These are phyloP conservation scores for Isurus oxyrinchus DNA, from an alignment of 2,113 vertebrate species.

Conservation along the genomic window DNA sequence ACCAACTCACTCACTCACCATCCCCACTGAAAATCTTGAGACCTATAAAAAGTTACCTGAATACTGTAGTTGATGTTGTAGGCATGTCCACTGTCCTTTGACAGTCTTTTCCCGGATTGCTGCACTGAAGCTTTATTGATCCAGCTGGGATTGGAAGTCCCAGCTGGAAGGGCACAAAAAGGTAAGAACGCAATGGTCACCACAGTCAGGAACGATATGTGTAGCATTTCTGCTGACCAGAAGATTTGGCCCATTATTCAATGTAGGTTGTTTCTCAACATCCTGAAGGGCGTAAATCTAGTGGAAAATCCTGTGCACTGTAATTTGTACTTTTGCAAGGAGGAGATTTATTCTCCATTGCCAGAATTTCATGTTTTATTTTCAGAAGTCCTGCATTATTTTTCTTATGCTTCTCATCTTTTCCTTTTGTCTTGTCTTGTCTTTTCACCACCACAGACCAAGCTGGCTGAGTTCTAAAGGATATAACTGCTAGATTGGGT, in stretches of 20 bases:
- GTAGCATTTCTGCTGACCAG: neutral
- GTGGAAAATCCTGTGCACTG: neutral
- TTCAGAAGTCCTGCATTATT: neutral
- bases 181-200: neutral
- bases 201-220: neutral
- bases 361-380: neutral
- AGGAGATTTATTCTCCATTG: neutral
- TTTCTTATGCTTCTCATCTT: neutral
- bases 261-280: neutral
- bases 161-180: neutral
- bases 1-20: neutral
- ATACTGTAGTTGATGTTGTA: neutral
- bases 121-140: neutral
- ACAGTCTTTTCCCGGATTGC: neutral
- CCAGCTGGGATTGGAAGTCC: neutral
- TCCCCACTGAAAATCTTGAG: neutral
- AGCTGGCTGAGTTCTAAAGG: too few species aligned
- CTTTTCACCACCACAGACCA: neutral
- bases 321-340: neutral
- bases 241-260: neutral
- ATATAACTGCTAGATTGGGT: too few species aligned
- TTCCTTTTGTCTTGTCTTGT: neutral
- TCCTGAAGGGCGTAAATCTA: neutral
- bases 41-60: neutral
- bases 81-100: neutral